Conservation (phyloP, 2,888 invertebrate species). For the Azorinus chamasolen region DNA sequence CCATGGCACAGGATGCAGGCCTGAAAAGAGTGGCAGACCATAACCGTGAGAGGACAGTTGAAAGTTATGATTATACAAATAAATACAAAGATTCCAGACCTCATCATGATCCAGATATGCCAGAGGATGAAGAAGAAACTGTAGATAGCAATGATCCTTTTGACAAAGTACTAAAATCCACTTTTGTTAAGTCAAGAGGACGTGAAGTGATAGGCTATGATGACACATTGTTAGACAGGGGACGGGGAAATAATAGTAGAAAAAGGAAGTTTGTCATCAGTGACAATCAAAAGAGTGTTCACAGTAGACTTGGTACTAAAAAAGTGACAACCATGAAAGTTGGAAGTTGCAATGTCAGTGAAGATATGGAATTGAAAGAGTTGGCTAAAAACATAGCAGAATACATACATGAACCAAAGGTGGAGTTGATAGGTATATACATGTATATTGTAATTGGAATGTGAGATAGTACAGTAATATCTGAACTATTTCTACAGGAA, state of each 20-base stretch:
- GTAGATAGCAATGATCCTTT: conserved; percentile 61
- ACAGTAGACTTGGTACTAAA: conserved; percentile 58
- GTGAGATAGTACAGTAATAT: too few species aligned
- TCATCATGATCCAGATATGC: conserved; percentile 11
- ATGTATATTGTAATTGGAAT: neutral
- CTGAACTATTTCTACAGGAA: too few species aligned
- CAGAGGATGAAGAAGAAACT: conserved; percentile 13
- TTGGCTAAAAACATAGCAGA: conserved; percentile 66
- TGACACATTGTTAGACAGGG: conserved; percentile 34
- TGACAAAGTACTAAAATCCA: conserved; percentile 31
- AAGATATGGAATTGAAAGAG: conserved; percentile 56
- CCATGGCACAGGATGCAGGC: conserved; percentile 92
- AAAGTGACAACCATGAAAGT: conserved; percentile 55
- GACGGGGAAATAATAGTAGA: conserved; percentile 20
- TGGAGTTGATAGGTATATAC: conserved; percentile 73
- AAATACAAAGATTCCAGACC: conserved; percentile 68
- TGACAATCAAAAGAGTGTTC: conserved; percentile 22
- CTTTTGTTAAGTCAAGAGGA: conserved; percentile 3
- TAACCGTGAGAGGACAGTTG: conserved; percentile 67
- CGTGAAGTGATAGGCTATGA: conserved; percentile 56
- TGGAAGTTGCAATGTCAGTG: conserved; percentile 53
- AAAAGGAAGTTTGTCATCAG: conserved; percentile 47
- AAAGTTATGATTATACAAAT: conserved; percentile 76
- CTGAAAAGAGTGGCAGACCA: conserved; percentile 89
- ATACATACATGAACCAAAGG: conserved; percentile 71